These are phyloP conservation scores for Scartelaos histophorus DNA, from an alignment of 2,113 vertebrate genomes.

Conservation along the genomic window DNA sequence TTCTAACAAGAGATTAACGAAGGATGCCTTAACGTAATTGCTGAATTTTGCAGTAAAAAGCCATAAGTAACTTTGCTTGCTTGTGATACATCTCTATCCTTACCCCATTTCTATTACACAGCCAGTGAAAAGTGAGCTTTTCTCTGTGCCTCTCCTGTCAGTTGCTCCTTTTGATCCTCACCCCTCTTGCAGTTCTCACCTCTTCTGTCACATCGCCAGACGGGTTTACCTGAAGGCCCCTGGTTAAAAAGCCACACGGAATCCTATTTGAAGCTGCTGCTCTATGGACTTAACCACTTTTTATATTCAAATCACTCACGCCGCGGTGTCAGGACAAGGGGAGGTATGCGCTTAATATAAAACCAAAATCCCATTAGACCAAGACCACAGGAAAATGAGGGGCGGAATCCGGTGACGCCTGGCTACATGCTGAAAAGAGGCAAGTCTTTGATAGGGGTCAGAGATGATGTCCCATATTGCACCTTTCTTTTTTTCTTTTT, in stretches of 20 bases:
- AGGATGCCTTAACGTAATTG: too few relatives aligned
- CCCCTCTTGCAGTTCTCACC: constrained; percentile 39
- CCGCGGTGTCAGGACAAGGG: constrained; percentile 65
- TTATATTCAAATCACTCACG: constrained; percentile 77
- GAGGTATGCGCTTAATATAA: constrained; percentile 75
- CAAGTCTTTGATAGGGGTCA: constrained; percentile 81
- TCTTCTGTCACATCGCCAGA: constrained; percentile 64
- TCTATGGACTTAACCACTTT: constrained; percentile 75
- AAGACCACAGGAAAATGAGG: constrained; percentile 75
- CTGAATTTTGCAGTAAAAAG: too few relatives aligned
- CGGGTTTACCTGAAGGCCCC: constrained; percentile 59
- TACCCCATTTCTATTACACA: background rate
- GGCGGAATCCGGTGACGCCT: constrained; percentile 67
- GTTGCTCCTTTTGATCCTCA: background rate
- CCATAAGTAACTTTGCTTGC: too few relatives aligned
- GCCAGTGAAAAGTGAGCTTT: background rate
- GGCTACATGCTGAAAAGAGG: constrained; percentile 64
- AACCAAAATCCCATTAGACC: constrained; percentile 83
- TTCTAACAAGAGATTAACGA: too few relatives aligned
- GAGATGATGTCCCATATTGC: constrained; percentile 73
- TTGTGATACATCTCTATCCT: background rate
- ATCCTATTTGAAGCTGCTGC: constrained; percentile 72
- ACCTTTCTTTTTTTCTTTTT: constrained; percentile 27
- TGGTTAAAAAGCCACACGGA: constrained; percentile 62
- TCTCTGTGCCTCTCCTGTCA: background rate